A percentile compares a stretch with the other conserved stretches of the same genome.
Conservation (phyloP, 53 echinoderm and acorn worm genomes). For the Zoroaster sp. region DNA sequence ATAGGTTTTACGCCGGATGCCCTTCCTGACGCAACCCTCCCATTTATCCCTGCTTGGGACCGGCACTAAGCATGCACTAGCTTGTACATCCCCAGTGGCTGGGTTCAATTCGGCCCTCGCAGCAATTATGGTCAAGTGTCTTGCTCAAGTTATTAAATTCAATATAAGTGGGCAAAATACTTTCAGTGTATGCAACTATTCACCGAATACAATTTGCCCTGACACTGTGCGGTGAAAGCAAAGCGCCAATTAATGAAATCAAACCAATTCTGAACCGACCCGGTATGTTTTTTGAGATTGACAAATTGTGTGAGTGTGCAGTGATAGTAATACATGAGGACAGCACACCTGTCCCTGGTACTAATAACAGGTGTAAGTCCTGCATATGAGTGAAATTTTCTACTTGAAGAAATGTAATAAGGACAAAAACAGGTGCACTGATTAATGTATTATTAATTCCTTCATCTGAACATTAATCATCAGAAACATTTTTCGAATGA, state of each 20-base stretch:
- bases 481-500: too few species aligned
- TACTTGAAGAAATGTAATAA: background rate
- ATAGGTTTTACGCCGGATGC: too few species aligned
- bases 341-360: background rate
- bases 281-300: background rate
- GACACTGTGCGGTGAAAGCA: background rate
- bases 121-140: too few species aligned
- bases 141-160: background rate
- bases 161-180: background rate
- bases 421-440: background rate
- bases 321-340: background rate
- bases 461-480: background rate
- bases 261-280: background rate
- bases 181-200: background rate
- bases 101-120: too few species aligned
- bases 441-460: background rate
- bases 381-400: background rate
- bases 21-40: too few species aligned
- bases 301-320: constrained; percentile 11
- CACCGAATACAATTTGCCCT: background rate
- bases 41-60: too few species aligned
- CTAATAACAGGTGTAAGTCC: background rate
- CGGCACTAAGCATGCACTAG: too few species aligned
- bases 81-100: too few species aligned
- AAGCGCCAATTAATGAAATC: background rate